These are phyloP conservation scores for Apamea crenata DNA, from an alignment of 2,888 invertebrate genomes.

Conservation along the genomic window DNA sequence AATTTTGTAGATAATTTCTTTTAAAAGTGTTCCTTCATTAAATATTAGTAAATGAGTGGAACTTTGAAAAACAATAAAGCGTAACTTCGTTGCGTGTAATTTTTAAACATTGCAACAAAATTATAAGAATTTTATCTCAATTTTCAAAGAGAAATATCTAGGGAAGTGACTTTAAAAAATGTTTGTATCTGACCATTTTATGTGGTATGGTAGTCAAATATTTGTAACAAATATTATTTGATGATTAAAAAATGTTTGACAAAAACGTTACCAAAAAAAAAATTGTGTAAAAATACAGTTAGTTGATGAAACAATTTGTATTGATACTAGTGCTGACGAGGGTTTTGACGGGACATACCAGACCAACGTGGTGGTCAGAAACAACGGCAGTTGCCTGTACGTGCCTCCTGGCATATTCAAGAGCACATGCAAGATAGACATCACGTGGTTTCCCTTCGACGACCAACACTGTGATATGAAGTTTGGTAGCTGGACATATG, in stretches of 20 bases:
- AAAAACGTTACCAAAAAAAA: constrained; percentile 19
- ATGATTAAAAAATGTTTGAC: neutral
- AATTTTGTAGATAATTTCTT: constrained; percentile 63
- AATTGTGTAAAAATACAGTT: constrained; percentile 27
- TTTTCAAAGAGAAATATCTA: neutral
- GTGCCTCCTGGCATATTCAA: constrained; percentile 99
- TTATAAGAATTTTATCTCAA: neutral
- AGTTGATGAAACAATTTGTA: constrained; percentile 76
- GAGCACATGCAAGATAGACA: constrained; percentile 99
- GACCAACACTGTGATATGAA: constrained; percentile 99
- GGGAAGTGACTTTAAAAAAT: neutral
- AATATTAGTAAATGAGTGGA: constrained; percentile 34
- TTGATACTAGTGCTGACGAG: constrained; percentile 97
- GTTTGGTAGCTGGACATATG: constrained; percentile 99
- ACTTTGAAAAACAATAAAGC: constrained; percentile 8
- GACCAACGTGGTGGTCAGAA: constrained; percentile 99
- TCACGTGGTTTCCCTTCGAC: constrained; percentile 99
- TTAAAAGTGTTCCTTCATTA: constrained; percentile 40
- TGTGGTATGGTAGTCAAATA: constrained; percentile 24
- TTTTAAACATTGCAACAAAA: constrained; percentile 22
- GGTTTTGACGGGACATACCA: constrained; percentile 99
- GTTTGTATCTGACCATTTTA: constrained; percentile 6
- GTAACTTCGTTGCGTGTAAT: neutral
- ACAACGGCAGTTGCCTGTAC: constrained; percentile 99
- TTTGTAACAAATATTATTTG: neutral